Base-by-base conservation (phyloP, 2,113 vertebrate genomes). In the Malaclemys terrapin region DNA sequence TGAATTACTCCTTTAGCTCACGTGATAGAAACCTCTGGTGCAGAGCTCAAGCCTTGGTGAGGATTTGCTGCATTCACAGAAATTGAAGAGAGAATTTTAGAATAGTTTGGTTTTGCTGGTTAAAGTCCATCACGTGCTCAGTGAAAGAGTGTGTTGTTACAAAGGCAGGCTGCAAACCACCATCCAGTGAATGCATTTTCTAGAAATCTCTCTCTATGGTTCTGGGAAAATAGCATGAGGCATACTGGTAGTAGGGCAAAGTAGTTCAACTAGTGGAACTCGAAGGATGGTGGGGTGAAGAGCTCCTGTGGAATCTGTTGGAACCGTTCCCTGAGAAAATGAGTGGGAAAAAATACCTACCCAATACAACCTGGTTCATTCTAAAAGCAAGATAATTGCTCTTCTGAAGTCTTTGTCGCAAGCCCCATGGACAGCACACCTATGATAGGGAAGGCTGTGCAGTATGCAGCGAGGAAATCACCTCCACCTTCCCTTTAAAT, bases 11-110 rank as follows among this genome's bases (percentile, higher is more conserved):
- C 38, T 65, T 85, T 81, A 42, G 52, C 69, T 69, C 25, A 42
- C 1, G 0, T 35, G 76, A 53, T 25, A 57, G n/a, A 38, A 59
- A 47, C 1, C 59, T 65, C 42, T 0, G 4, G 78, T 31, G 49
- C 81, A 13, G 1, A 7, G 75, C 13, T 91, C 27, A 57, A 45
- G n/a, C 13, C 56, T 80, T 59, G 57, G 16, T 45, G 72, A n/a
- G 29, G 57, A 20, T 45, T 87, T 53, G 52, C 80, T 85, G 81
- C 19, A 22, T 38, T 88, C 25, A 76, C 47, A 53, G 20, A 49
- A 5, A 25, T 24, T 11, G 0, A 10, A 83, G 62, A 38, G 47
- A 38, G 83, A 80, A 50, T 14, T 31, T 7, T 45, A 29, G 19
- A 17, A 38, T 75, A 72, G n/a, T 27, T 54, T 47, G 31, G 17